phyloP scores from a whole-genome alignment of 2,888 invertebrate species.

The Lasioglossum villosulum region DNA sequence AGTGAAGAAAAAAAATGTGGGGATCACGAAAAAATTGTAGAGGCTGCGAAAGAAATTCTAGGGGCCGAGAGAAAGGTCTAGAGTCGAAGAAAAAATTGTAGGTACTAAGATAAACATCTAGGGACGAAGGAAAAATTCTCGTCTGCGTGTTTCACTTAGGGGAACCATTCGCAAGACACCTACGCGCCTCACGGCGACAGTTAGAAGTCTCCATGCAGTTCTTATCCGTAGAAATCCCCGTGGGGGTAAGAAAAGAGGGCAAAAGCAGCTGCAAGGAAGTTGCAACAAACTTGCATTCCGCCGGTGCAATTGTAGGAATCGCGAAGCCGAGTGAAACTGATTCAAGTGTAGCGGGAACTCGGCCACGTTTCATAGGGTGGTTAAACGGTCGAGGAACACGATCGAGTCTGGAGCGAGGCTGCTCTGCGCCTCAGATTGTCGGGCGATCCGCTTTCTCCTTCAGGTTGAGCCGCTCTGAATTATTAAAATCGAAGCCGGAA shows the following conservation, averaged over 20 bases:
- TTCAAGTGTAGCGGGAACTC: neutral
- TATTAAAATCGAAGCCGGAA: constrained; percentile 58
- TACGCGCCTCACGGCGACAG: neutral
- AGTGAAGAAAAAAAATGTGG: neutral
- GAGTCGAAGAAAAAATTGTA: neutral
- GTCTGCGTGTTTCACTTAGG: neutral
- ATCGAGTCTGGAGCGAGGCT: neutral
- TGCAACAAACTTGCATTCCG: neutral
- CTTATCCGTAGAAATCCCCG: neutral
- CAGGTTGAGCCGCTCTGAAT: constrained; percentile 48
- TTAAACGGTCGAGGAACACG: constrained; percentile 1
- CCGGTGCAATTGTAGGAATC: neutral
- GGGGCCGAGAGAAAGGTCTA: neutral
- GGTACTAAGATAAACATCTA: neutral
- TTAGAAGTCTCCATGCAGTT: neutral
- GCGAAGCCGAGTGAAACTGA: neutral
- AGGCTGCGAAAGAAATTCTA: neutral
- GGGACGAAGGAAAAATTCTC: neutral
- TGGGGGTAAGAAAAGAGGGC: neutral
- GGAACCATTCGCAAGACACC: neutral
- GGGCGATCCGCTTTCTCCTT: neutral
- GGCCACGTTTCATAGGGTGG: neutral
- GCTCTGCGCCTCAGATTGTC: constrained; percentile 25
- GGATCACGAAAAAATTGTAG: neutral
- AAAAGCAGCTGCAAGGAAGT: neutral